Evolutionary conservation across 2,797 vertebrate genomes (phyloP), one percentile per base, ranked within the genome.

Genomic region (Siniperca scherzeri): DNA sequence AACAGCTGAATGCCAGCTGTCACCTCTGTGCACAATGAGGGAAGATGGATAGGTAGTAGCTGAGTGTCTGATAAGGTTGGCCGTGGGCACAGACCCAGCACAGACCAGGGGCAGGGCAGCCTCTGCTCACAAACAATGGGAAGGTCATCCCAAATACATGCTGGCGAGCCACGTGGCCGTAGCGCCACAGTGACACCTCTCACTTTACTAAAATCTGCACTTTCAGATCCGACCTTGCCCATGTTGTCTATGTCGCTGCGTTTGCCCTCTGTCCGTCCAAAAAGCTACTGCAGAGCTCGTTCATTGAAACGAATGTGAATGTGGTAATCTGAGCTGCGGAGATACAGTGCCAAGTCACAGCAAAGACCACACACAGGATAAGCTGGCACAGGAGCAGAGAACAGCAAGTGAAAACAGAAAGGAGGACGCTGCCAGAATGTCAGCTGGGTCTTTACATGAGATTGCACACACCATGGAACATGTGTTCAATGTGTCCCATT

Each of bases 1-100:
- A 97, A 97, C 96, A 97, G 96, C 96, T 94, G 94, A 97, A 97
- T 96, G 96, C 98, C 98, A 99, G 98, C 98, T 99, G 98, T 98
- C 97, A 95, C 95, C 94, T 92, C 81, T 65, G 94, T 93, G 96
- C 96, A 94, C 95, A 93, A 90, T 93, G 89, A 97, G 93, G 83
- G 92, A 95, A 95, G 95, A 96, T 92, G 71, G 95, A 97, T 95
- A 96, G 95, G 88, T 95, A 94, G 93, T 86, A 81, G 94, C 88
- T 91, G 88, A 87, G 86, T 81, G 89, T 87, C 84, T 92, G 93
- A 95, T 93, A 90, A 96, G 95, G 90, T 92, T 91, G 91, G 88
- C 91, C 33, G 80, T 50, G 76, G 91, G 93, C 92, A 77, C 81
- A 81, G 87, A 91, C 91, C 92, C 92, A 92, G 90, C 82, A 85